Evolutionary conservation across 2,888 invertebrate genomes (phyloP), one percentile per base, ranked within the genome.

Genomic region (Ecdyonurus torrentis): DNA sequence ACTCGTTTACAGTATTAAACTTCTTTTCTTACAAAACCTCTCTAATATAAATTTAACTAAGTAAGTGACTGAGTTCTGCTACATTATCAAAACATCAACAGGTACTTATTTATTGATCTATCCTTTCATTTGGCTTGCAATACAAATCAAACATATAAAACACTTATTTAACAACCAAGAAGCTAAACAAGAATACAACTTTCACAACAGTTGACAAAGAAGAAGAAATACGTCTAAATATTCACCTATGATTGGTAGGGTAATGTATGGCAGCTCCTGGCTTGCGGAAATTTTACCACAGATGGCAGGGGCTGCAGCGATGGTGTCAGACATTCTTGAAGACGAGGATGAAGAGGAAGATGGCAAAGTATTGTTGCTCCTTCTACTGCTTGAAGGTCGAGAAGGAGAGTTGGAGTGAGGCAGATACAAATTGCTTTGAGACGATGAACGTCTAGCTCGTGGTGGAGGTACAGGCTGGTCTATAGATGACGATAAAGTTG

Each of bases 191-290:
- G n/a, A n/a, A n/a, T n/a, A n/a, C n/a, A n/a, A n/a, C n/a, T n/a
- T n/a, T n/a, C n/a, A n/a, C n/a, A n/a, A n/a, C n/a, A n/a, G n/a
- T n/a, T n/a, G n/a, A n/a, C n/a, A n/a, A n/a, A n/a, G n/a, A n/a
- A n/a, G n/a, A n/a, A 50, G 18, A 50, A 50, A 50, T 18, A 10
- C 18, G 7, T 50, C 7, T 10, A 7, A 55, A 55, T 7, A 55
- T n/a, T n/a, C 73, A 72, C 53, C 71, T 69, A 53, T 73, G 68
- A 89, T 74, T 67, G 86, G 91, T 60, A 91, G 91, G 10, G 91
- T 91, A 83, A 91, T 91, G 73, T 91, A 91, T 1, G 91, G 91
- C 71, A 91, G 76, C 73, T 91, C 91, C 73, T 89, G 89, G 73
- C 88, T 91, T 52, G 91, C 91, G 52, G 91, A 88, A 67, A 91